Base-by-base conservation (phyloP, 1,140 invertebrate genomes). In the Brachionus sp. region DNA sequence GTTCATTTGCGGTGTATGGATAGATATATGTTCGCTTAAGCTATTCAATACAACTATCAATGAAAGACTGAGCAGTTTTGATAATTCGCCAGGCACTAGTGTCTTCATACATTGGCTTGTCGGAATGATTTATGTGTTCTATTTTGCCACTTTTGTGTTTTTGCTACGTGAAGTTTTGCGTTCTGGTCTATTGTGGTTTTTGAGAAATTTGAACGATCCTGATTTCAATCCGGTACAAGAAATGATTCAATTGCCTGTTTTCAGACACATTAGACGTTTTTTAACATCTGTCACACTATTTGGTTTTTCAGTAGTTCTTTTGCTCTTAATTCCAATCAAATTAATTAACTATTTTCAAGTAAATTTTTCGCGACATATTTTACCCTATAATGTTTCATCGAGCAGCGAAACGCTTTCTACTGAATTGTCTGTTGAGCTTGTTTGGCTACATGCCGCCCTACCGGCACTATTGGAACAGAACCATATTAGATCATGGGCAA, bases 71-170 rank as follows among this genome's bases (percentile, higher is more conserved):
- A 91, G 92, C 0, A 95, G 93, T 84, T 96, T 98, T 85, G 92
- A 92, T 84, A 90, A 92, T 0, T 93, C 95, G 0, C 97, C 97
- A 0, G 95, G 95, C 53, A 98, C 96, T 0, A 96, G 95, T 0
- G 95, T 98, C 91, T 99, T 99, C 86, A 93, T 98, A 73, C 97
- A 99, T 88, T 99, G 97, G 97, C 91, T 98, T 9, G 94, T 97
- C n/a, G 97, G 97, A 77, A 98, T 98, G 95, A 93, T 99, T 1
- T 99, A 98, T 88, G 95, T 99, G 13, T 99, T 99, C 88, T 99
- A 99, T 89, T 98, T 98, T 87, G 97, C 97, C 7, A 98, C 96
- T 0, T 98, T 98, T 87, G 95, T 98, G 44, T 90, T 98, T 0
- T 89, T 98, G 0, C 88, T 98, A 3, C 90, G 97, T 64, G 97